Conservation (phyloP, 2,888 invertebrate species). For the Sepioteuthis lessoniana region DNA sequence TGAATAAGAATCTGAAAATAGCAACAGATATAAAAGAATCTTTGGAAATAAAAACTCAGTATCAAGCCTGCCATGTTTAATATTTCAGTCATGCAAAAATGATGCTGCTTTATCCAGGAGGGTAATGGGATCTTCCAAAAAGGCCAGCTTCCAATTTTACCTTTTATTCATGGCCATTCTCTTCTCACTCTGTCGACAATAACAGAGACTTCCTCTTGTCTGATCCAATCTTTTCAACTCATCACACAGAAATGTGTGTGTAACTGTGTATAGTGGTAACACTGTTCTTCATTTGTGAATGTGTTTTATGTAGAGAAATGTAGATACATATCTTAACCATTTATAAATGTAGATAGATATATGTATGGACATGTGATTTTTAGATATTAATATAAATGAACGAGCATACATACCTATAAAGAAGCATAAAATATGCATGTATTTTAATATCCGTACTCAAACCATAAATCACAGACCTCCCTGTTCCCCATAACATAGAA, state of each 20-base stretch:
- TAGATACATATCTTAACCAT: neutral
- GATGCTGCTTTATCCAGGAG: neutral
- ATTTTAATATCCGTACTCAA: too few species aligned
- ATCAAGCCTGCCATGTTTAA: neutral
- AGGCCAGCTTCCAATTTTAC: neutral
- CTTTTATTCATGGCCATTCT: neutral
- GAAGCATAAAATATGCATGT: too few species aligned
- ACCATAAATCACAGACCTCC: too few species aligned
- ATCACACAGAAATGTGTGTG: neutral
- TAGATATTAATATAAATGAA: too few species aligned
- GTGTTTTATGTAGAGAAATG: neutral
- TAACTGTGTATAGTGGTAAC: neutral
- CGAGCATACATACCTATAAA: too few species aligned
- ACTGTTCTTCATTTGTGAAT: neutral
- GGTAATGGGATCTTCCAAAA: conserved; percentile 9
- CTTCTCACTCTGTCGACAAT: neutral
- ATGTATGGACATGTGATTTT: too few species aligned
- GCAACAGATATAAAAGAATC: neutral
- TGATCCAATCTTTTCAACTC: neutral
- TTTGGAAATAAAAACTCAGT: neutral
- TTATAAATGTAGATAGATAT: neutral
- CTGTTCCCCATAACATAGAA: too few species aligned
- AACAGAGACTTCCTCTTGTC: neutral
- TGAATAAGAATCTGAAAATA: neutral
- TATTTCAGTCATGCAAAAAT: neutral